Base-by-base conservation (phyloP, 2,888 invertebrate species). In the Galeruca laticollis region DNA sequence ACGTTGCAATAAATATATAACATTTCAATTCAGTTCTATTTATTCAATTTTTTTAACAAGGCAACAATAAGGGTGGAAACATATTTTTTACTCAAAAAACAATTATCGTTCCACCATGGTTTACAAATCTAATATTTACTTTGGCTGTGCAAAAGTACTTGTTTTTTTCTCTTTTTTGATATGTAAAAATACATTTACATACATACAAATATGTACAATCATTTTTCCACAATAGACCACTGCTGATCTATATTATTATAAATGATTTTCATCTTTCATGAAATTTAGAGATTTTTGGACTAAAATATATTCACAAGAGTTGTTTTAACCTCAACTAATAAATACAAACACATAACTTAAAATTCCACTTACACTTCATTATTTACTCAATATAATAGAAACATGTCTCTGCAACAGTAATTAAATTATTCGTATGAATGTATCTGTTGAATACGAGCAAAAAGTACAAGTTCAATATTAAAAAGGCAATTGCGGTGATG, bases 171-270 rank as follows among this genome's bases (percentile, higher is more conserved):
- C 76, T 77, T 35, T 47, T 31, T 35, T 57, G 82, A 82, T 82
- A 82, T 82, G 82, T 81, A 82, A 82, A 82, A 81, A 81, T 81
- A 82, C 80, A 80, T 80, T 76, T 78, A 80, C 77, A 81, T 77
- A 78, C 73, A 73, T 79, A 79, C 78, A 80, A 69, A 69, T 78
- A 79, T 81, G 56, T 78, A 78, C 79, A 79, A 67, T 67, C 69
- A 73, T 72, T 69, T 51, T 74, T 69, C 43, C 61, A 51, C 71
- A 73, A 72, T 77, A 80, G 77, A 79, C 79, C 79, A 79, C 73
- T 70, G 67, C 74, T 73, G 15, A 72, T 69, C 40, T 62, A n/a
- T 66, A 10, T 52, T 20, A 5, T 57, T 1, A 18, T 10, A 35
- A 57, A 57, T 26, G 35, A 33, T 33, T 57, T 57, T 35, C 66